Conservation (phyloP, 2,113 vertebrate species). For the Chamaea fasciata region DNA sequence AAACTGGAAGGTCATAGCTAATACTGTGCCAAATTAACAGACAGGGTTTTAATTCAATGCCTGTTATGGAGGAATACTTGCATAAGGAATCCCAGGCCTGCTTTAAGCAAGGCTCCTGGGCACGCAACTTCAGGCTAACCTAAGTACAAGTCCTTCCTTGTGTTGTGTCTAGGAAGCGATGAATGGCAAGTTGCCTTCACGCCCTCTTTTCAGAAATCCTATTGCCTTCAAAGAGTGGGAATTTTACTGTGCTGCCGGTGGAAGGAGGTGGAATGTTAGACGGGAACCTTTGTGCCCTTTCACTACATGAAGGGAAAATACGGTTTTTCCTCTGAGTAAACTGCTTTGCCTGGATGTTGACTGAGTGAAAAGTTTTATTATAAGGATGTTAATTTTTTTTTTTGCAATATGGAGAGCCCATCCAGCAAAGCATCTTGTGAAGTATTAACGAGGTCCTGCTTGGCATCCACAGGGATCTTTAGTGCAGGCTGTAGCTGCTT, state of each 20-base stretch:
- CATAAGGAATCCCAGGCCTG: not conserved
- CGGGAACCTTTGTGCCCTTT: not conserved
- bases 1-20: not conserved
- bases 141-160: not conserved
- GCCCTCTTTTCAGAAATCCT: not conserved
- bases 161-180: not conserved
- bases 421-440: not conserved
- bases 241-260: not conserved
- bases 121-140: not conserved
- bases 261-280: not conserved
- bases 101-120: not conserved
- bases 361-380: not conserved
- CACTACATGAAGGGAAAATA: not conserved
- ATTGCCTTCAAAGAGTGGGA: not conserved
- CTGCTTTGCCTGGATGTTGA: not conserved
- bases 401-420: not conserved
- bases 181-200: not conserved
- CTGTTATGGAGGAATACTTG: not conserved
- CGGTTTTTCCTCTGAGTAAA: not conserved
- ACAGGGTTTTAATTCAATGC: not conserved
- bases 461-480: not conserved
- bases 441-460: not conserved
- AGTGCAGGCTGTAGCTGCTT: not conserved
- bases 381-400: not conserved
- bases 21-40: slow-evolving; percentile 15